Base-by-base conservation (phyloP, 2,113 vertebrate genomes). In the Syngnathus scovelli region DNA sequence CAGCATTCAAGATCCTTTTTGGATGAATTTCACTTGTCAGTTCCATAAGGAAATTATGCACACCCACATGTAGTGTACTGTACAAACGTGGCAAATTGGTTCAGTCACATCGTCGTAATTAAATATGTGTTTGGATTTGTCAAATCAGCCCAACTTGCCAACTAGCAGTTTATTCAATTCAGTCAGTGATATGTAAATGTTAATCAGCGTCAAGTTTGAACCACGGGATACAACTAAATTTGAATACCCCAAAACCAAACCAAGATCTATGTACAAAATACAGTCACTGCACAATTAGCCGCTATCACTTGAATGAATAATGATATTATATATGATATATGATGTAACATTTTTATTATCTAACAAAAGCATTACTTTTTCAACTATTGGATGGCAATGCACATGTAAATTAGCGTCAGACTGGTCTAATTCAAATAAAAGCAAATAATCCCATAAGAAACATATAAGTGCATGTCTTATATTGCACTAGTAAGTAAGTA, bases 41-140 rank as follows among this genome's bases (percentile, higher is more conserved):
- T 60, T 39, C 60, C 58, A 64, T 11, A 66, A 66, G 52, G 27
- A 48, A 75, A 74, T 68, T 62, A 71, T 70, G 76, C 64, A 74
- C 73, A 23, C 61, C 62, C 62, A 68, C 67, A 52, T 16, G 8
- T 19, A 39, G 16, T 10, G 58, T 60, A 38, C 4, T 10, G 36
- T 60, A 38, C 4, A 23, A 54, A 36, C 33, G 55, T 3, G 21
- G 11, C 27, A 58, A 55, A 61, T 21, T 41, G 49, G 54, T 55
- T 66, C 39, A 11, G 54, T 58, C 4, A 49, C 38, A 73, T 59
- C 21, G 38, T 63, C 39, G 33, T 19, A 61, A 70, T 61, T 41
- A 36, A 72, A 70, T 68, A 8, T 33, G 10, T 39, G 18, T 58
- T 64, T 38, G 39, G 68, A 71, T 58, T 66, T 48, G 59, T 69